Conservation (phyloP, 2,888 invertebrate species). For the Cryptocheilus praepositus region DNA sequence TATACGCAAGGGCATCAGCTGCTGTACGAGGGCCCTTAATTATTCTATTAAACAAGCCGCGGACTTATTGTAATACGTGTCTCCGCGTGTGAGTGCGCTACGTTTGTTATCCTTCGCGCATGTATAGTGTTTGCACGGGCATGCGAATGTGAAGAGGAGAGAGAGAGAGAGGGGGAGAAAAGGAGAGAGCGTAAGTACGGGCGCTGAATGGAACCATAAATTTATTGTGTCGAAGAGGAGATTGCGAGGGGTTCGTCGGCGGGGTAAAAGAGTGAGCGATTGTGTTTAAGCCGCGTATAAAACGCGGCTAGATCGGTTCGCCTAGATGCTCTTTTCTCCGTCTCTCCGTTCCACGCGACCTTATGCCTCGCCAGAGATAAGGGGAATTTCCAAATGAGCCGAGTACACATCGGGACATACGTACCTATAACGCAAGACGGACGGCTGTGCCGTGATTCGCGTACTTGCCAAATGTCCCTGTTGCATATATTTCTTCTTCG, state of each 20-base stretch:
- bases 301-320: constrained; percentile 26
- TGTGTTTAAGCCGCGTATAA: constrained; percentile 29
- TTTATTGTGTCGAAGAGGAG: constrained; percentile 62
- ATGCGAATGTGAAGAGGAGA: neutral
- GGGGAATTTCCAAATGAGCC: too few relatives aligned
- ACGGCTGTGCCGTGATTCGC: too few relatives aligned
- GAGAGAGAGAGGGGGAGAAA: constrained; percentile 8
- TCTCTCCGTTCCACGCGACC: neutral
- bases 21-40: constrained; percentile 72
- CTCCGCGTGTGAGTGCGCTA: constrained; percentile 27
- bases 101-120: too few relatives aligned
- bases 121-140: too few relatives aligned
- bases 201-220: constrained; percentile 61
- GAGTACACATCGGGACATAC: too few relatives aligned
- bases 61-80: constrained; percentile 68
- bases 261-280: constrained; percentile 33
- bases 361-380: too few relatives aligned
- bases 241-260: constrained; percentile 38
- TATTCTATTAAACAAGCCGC: constrained; percentile 73
- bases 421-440: too few relatives aligned
- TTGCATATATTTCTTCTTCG: too few relatives aligned
- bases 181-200: constrained; percentile 30
- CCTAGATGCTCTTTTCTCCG: neutral
- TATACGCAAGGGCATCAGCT: constrained; percentile 66
- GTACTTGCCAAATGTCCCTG: too few relatives aligned